Conservation (phyloP, 2,888 invertebrate species). For the Sesamia inferens region DNA sequence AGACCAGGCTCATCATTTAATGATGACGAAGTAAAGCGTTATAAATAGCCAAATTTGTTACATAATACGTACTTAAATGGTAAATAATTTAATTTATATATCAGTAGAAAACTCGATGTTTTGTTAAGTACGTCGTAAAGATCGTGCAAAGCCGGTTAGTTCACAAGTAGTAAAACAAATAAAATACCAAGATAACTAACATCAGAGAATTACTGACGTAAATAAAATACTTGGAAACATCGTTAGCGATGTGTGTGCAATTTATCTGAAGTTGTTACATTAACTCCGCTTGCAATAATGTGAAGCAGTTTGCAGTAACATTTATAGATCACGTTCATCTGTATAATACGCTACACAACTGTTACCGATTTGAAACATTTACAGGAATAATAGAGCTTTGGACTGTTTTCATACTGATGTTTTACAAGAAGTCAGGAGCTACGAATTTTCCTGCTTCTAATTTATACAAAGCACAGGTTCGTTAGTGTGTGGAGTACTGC, state of each 20-base stretch:
- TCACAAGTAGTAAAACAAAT: not conserved
- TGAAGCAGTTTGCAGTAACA: not conserved
- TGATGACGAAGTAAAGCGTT: too few species aligned
- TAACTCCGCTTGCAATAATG: conserved; percentile 12
- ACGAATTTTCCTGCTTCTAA: not conserved
- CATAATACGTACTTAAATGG: too few species aligned
- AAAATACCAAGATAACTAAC: not conserved
- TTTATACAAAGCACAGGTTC: too few species aligned
- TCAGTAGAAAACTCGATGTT: too few species aligned
- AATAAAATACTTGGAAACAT: conserved; percentile 24
- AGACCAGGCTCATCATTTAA: too few species aligned
- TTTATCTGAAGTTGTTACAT: conserved; percentile 26
- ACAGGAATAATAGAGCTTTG: not conserved
- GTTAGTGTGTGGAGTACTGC: too few species aligned
- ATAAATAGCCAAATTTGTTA: too few species aligned
- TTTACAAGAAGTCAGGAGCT: not conserved
- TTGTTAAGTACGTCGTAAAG: not conserved
- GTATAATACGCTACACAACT: not conserved
- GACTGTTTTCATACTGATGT: not conserved
- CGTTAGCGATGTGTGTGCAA: conserved; percentile 34
- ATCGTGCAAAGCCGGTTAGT: not conserved
- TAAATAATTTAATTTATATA: too few species aligned
- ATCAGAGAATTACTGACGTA: conserved; percentile 15
- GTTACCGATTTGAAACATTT: not conserved
- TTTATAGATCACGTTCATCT: conserved; percentile 18